A percentile compares a stretch with the other conserved stretches of the same genome.
phyloP scores from a whole-genome alignment of 2,113 vertebrate species.

The Lipophrys pholis region DNA sequence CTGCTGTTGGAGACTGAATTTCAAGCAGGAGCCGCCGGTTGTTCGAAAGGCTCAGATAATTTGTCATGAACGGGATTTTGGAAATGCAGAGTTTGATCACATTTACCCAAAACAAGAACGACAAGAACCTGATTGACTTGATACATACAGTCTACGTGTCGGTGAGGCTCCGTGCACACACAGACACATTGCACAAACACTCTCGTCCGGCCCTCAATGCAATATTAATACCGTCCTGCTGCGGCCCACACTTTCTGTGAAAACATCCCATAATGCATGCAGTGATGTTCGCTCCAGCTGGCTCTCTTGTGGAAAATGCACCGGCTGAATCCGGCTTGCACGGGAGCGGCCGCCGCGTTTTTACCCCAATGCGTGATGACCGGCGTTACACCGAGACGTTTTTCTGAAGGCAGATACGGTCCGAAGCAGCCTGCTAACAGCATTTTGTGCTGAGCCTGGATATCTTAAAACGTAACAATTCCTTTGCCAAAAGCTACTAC shows the following conservation, averaged over 20 bases:
- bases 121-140: neutral
- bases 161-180: neutral
- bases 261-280: constrained; percentile 64
- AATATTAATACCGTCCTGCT: constrained; percentile 58
- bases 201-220: constrained; percentile 24
- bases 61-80: constrained; percentile 7
- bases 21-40: constrained; percentile 39
- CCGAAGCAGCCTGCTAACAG: neutral
- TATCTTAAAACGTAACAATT: constrained; percentile 8
- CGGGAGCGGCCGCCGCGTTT: neutral
- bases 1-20: constrained; percentile 52
- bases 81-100: neutral
- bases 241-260: constrained; percentile 46
- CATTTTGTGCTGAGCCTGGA: constrained; percentile 8
- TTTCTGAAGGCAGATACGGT: constrained; percentile 7
- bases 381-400: constrained; percentile 17
- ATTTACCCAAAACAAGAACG: neutral
- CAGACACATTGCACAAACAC: neutral
- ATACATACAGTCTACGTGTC: neutral
- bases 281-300: constrained; percentile 41
- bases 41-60: constrained; percentile 30
- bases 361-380: constrained; percentile 18
- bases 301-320: constrained; percentile 37
- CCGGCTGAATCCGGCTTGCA: constrained; percentile 16
- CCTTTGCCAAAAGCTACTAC: constrained; percentile 19